Evolutionary conservation across 2,113 vertebrate genomes (phyloP), one percentile per base, ranked within the genome.

Genomic region (Psittacus erithacus): DNA sequence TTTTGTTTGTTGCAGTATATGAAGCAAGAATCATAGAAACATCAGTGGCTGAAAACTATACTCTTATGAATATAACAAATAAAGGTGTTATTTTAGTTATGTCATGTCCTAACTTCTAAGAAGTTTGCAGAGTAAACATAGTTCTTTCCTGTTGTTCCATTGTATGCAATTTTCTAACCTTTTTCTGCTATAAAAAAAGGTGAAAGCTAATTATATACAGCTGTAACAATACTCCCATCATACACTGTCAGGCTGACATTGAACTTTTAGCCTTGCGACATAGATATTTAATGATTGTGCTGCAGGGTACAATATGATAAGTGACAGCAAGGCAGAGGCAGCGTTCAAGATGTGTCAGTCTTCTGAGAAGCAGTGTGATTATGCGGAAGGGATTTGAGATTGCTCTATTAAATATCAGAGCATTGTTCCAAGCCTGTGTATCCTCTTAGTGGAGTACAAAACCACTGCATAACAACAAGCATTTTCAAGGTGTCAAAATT

Each of bases 321-420:
- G 68, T 81, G 82, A 67, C 57, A 94, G 78, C 17, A 59, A 93
- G 67, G 75, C 60, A 82, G 73, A 85, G 63, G 62, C 77, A 39
- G 55, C 6, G 3, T 82, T 91, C 2, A 29, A 88, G 71, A 77
- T 59, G 75, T 59, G 78, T 82, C 90, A 91, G 79, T 39, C 78
- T 90, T 69, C 70, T 67, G 70, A 86, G 70, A 82, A 59, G 41
- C 49, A 69, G 13, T 13, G n/a, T 3, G 50, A 70, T 90, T 91
- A 33, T 49, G 49, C 88, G 46, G 53, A 88, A 74, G 35, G 75
- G 79, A 93, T 96, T 92, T 90, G 75, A 38, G 68, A 82, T 89
- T 82, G 53, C n/a, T 70, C 43, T 79, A 0, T 65, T 88, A 29
- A 69, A 74, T 75, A 70, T 67, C 67, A 74, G 53, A 94, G 41